Evolutionary conservation across 2,113 vertebrate genomes (phyloP), one percentile per base, ranked within the genome.

Genomic region (Spea multiplicata): DNA sequence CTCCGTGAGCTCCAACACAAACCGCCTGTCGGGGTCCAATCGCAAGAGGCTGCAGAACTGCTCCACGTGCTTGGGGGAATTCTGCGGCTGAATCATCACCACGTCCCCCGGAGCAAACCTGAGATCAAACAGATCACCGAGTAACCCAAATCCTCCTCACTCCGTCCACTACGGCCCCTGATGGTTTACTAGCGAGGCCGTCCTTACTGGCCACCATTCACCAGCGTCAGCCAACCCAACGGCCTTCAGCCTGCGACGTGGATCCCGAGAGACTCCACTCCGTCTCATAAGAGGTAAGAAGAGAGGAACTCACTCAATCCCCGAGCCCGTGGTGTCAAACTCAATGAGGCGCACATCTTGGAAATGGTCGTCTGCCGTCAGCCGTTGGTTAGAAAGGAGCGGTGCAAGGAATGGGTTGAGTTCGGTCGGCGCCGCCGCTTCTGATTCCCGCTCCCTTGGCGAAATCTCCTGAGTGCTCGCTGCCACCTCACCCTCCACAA

Each of bases 321-420:
- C 88, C 0, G 97, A 98, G 75, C 89, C 93, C 0, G 83, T 66
- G 55, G 97, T 78, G 71, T 99, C 94, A 0, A 99, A 96, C 78
- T 97, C 95, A 0, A 99, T 93, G 78, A 91, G 94, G 8, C 97
- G 93, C 6, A 98, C 96, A 0, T 99, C 97, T 89, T 99, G 97
- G 83, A 96, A 99, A 77, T 99, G 97, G 0, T 82, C 85, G 0
- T 55, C 66, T 6, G 93, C 88, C 0, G 97, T 98, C 9, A 99
- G 86, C 55, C 96, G 90, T 67, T 69, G 83, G 57, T 95, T 99
- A 85, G 84, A 88, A 61, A 96, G 44, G 84, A 99, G 0, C 4
- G 7, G 86, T 5, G 95, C 94, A 50, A 79, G 6, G 9, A 95
- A 97, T 1, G 95, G 94, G 2, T 66, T 83, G 0, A 81, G 71